Evolutionary conservation across 2,113 vertebrate species (phyloP), one percentile per base, ranked within the genome.

Genomic region (Toxostoma redivivum): DNA sequence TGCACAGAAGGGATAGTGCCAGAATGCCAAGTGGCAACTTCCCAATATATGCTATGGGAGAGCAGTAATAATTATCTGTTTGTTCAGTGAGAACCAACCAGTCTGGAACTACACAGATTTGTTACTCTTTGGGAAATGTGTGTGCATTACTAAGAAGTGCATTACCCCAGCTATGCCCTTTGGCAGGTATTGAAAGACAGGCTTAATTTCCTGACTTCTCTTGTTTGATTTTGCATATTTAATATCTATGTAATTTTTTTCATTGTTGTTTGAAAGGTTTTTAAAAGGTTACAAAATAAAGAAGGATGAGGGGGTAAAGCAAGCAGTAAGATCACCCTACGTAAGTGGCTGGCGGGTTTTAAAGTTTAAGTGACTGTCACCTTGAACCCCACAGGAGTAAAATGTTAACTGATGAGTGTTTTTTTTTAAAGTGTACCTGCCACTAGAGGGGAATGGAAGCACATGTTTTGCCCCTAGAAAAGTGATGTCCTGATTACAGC

Each of bases 371-470:
- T 78, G 60, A 7, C 19, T 28, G 31, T 69, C 69, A 40, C 22
- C 65, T 79, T 76, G 28, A 57, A 31, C 45, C 35, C 15, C 47
- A 7, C 25, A 38, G 67, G 44, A 67, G n/a, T 69, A 44, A 82
- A 71, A 51, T 74, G 45, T 28, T 42, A 16, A 66, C 25, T 31
- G 15, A 21, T 62, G 42, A 8, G 38, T 40, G 31, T 7, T 38
- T 89, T 61, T 89, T 61, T 80, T 83, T 45, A 2, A 44, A 73
- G 31, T 67, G 28, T 94, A 74, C 90, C 73, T 97, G 92, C 94
- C 94, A 69, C 95, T 97, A 97, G 94, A 88, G 94, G 95, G 96
- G 92, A 96, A 97, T 93, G 94, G 70, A 96, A 91, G 90, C 50
- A 76, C 40, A 3, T 28, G 40, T 51, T 93, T 85, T 90, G 48